These are phyloP conservation scores for Lysiphlebus fabarum DNA, from an alignment of 1,140 invertebrate genomes.

Conservation along the genomic window DNA sequence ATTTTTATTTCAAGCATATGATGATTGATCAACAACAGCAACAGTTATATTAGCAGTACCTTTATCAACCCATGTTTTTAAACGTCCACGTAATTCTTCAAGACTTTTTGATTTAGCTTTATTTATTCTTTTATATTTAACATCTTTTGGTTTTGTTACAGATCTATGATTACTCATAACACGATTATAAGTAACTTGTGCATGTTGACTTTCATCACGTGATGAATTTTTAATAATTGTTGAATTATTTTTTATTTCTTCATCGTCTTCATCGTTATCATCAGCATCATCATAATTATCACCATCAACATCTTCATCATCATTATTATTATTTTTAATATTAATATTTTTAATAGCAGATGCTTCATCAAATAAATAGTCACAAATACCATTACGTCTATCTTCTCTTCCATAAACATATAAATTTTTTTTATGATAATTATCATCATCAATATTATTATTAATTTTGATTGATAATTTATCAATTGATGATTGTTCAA, in stretches of 20 bases:
- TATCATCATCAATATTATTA: too few species aligned
- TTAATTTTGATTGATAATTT: too few species aligned
- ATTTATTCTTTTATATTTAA: slow-evolving; percentile 86
- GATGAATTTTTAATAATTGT: slow-evolving; percentile 26
- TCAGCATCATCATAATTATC: slow-evolving; percentile 55
- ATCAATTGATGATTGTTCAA: too few species aligned
- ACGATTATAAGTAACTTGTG: slow-evolving; percentile 76
- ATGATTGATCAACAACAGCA: too few species aligned
- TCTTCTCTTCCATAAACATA: slow-evolving; percentile 36
- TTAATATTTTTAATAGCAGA: slow-evolving; percentile 30
- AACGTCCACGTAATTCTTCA: slow-evolving; percentile 75
- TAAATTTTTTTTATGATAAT: too few species aligned
- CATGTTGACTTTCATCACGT: slow-evolving; percentile 41
- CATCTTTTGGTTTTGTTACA: slow-evolving; percentile 85
- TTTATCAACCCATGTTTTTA: slow-evolving; percentile 82
- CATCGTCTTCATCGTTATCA: slow-evolving; percentile 46
- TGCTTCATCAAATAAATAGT: too few species aligned
- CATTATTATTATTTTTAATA: slow-evolving; percentile 43
- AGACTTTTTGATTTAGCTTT: slow-evolving; percentile 86
- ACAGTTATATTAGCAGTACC: slow-evolving; percentile 39
- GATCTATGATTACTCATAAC: slow-evolving; percentile 87
- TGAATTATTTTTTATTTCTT: too few species aligned
- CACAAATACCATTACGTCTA: slow-evolving; percentile 20
- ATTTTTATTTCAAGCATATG: too few species aligned
- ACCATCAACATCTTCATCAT: slow-evolving; percentile 44